Evolutionary conservation across 2,113 vertebrate species (phyloP).

Genomic region (Marcusenius ussheri): DNA sequence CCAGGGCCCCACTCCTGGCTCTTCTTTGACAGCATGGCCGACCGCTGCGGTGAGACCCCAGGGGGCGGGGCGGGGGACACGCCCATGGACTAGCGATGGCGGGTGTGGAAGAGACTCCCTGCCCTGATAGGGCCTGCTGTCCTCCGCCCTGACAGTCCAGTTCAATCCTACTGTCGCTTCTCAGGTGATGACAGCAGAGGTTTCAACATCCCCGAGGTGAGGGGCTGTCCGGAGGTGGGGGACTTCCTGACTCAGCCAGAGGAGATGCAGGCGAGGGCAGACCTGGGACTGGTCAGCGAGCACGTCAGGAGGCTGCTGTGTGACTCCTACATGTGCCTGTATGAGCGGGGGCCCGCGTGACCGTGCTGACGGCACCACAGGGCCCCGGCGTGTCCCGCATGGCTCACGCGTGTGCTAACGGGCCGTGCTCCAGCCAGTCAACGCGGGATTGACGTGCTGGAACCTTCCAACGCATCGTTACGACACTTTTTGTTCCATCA

Average conservation of each 20-base stretch:
- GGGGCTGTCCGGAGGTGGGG: slow-evolving; percentile 61
- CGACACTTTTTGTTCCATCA: not conserved
- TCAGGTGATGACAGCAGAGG: slow-evolving; percentile 58
- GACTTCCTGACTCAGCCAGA: slow-evolving; percentile 60
- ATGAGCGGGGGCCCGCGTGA: slow-evolving; percentile 35
- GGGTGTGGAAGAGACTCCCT: not conserved
- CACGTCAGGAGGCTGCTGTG: slow-evolving; percentile 59
- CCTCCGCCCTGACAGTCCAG: not conserved
- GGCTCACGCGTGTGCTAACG: not conserved
- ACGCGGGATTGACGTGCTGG: not conserved
- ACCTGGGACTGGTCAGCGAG: slow-evolving; percentile 47
- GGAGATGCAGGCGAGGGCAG: slow-evolving; percentile 41
- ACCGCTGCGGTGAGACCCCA: slow-evolving; percentile 55
- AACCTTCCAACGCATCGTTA: not conserved
- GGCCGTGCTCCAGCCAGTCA: not conserved
- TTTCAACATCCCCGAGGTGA: slow-evolving; percentile 61
- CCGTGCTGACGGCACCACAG: not conserved
- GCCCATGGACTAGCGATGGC: not conserved
- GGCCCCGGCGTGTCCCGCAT: not conserved
- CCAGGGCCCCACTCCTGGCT: slow-evolving; percentile 58
- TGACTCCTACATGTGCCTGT: slow-evolving; percentile 69
- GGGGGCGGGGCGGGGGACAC: not conserved
- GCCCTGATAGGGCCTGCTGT: not conserved
- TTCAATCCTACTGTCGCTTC: slow-evolving; percentile 6
- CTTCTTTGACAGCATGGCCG: slow-evolving; percentile 75